Percentiles rank a stretch among this genome's conserved stretches.
Conservation (phyloP, 2,113 vertebrate species). For the Tupaia tana region DNA sequence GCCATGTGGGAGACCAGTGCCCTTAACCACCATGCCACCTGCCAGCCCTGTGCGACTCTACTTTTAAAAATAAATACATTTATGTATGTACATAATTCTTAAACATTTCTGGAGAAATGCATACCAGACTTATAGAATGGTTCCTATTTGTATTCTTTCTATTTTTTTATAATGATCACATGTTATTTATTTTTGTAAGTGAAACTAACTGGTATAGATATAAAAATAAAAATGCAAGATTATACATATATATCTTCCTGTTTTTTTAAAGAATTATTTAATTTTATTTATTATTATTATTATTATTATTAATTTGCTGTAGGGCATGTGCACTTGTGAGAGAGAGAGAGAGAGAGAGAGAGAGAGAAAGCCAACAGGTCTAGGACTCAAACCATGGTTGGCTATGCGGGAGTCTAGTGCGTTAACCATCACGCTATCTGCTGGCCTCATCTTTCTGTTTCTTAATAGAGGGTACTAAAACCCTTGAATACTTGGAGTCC, state of each 20-base stretch:
- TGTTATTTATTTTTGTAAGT: background rate
- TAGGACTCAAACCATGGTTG: too few species aligned
- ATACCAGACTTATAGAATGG: background rate
- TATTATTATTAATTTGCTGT: too few species aligned
- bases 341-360: too few species aligned
- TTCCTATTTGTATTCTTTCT: background rate
- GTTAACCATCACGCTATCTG: too few species aligned
- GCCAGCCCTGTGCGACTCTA: background rate
- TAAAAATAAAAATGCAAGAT: constrained; percentile 12
- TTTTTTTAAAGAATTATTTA: background rate
- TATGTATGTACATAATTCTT: background rate
- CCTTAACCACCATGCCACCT: too few species aligned
- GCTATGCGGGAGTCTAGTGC: too few species aligned
- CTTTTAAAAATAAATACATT: background rate
- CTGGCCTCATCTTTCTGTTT: background rate
- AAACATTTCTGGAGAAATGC: background rate
- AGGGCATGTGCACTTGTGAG: too few species aligned
- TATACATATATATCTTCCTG: background rate
- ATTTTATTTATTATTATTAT: too few species aligned
- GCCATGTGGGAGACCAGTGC: too few species aligned
- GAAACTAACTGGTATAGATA: background rate
- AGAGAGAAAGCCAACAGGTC: too few species aligned
- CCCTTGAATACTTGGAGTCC: background rate
- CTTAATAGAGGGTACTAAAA: background rate
- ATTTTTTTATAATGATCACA: background rate